phyloP scores from a whole-genome alignment of 2,113 vertebrate genomes.

The rabbit (Oryctolagus cuniculus) region DNA sequence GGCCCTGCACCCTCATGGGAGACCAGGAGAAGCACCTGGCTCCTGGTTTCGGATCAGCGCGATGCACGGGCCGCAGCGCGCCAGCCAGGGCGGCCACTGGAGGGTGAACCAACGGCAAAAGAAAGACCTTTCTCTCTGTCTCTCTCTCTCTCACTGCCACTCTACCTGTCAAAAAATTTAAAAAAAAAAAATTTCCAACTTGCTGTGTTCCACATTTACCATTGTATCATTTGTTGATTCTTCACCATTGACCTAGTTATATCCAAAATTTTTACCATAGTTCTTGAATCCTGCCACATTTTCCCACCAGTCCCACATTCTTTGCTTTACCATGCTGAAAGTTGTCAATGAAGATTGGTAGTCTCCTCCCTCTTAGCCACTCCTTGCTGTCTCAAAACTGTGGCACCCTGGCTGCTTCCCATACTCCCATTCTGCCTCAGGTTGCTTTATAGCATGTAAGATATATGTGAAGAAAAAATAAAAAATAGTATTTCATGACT shows the following conservation, averaged over 20 bases:
- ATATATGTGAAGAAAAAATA: not conserved
- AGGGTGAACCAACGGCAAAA: too few species aligned
- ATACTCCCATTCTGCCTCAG: not conserved
- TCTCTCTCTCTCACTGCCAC: too few species aligned
- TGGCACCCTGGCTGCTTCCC: not conserved
- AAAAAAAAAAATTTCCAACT: not conserved
- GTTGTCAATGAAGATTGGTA: too few species aligned
- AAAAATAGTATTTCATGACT: slow-evolving; percentile 6
- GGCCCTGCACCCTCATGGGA: too few species aligned
- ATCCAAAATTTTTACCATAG: not conserved
- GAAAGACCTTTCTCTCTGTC: too few species aligned
- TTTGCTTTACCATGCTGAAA: not conserved
- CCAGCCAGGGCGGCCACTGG: too few species aligned
- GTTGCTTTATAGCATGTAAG: not conserved
- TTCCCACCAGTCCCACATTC: not conserved
- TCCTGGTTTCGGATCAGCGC: too few species aligned
- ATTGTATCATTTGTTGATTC: not conserved
- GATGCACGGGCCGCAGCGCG: too few species aligned
- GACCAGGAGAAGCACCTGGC: too few species aligned
- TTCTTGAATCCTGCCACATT: not conserved
- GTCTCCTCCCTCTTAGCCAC: not conserved
- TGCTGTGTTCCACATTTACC: not conserved
- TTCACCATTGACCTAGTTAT: not conserved
- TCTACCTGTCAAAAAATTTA: too few species aligned
- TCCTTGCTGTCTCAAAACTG: not conserved